Base-by-base conservation (phyloP, 2,888 invertebrate genomes). In the Drosophila algonquin region DNA sequence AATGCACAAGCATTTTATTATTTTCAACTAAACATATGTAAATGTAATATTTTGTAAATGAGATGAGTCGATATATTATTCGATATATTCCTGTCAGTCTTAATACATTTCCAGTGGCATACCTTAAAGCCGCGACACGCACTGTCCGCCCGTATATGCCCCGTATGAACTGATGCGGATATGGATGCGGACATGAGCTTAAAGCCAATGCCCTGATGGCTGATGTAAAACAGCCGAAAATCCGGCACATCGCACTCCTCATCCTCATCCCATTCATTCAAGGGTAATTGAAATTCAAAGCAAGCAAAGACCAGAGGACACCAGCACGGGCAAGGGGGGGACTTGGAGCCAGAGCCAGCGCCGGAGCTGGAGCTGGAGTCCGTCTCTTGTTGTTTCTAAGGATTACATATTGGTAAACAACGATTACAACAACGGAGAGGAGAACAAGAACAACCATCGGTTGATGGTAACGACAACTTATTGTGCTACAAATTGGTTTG, bases 341-440 rank as follows among this genome's bases (percentile, higher is more conserved):
- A 16, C 8, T 16, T 6, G 32, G 44, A 35, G 18, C 18, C n/a
- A 32, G 0, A 35, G 12, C 10, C 12, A 30, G 46, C 46, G 16
- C 14, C 14, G 32, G 12, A 30, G 16, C 30, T 30, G 53, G 63
- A 69, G 32, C 47, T 55, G 70, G 62, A 70, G 68, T 51, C 59
- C 40, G 48, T 32, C 62, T 71, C 63, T 77, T 85, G 85, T 87
- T 87, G 81, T 81, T 87, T 65, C 81, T 83, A 64, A 81, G 87
- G 85, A 87, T 85, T 85, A 85, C 85, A 85, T 85, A 87, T 85
- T 87, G 86, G 87, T 80, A 85, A 85, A 85, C 87, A 85, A 76
- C 85, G 81, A 80, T 77, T 84, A 83, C 83, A 84, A 78, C 71
- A 76, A 77, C 64, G 62, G 40, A 40, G 40, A 40, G 40, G 40